Conservation (phyloP, 2,888 invertebrate species). For the Acronicta aceris region DNA sequence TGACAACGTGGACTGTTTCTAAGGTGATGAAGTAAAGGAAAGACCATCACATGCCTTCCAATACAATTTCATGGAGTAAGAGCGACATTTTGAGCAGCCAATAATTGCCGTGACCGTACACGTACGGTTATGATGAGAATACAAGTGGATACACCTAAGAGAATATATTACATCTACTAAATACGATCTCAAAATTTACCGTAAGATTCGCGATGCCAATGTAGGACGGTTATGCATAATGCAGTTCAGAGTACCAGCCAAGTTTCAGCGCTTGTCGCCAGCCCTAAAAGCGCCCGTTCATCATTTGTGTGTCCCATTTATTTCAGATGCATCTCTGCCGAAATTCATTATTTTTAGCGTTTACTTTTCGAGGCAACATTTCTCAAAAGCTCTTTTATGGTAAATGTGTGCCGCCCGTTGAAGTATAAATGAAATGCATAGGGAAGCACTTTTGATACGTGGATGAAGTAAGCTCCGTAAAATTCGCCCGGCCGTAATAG, state of each 20-base stretch:
- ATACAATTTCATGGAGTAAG: too few relatives aligned
- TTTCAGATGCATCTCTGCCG: constrained; percentile 55
- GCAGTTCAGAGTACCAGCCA: constrained; percentile 41
- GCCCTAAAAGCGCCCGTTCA: constrained; percentile 31
- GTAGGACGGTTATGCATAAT: constrained; percentile 44
- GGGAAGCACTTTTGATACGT: constrained; percentile 27
- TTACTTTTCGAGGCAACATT: constrained; percentile 32
- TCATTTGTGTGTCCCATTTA: constrained; percentile 53
- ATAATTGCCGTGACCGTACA: too few relatives aligned
- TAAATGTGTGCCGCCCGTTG: constrained; percentile 31
- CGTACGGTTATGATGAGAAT: neutral
- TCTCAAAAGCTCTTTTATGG: constrained; percentile 42
- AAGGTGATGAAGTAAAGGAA: too few relatives aligned
- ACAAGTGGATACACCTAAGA: neutral
- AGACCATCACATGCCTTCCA: too few relatives aligned
- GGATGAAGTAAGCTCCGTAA: constrained; percentile 7
- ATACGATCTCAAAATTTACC: constrained; percentile 8
- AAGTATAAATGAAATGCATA: constrained; percentile 51
- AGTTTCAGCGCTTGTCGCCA: constrained; percentile 35
- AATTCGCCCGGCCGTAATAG: neutral
- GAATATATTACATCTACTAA: constrained; percentile 3
- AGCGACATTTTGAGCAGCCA: too few relatives aligned
- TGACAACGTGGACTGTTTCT: too few relatives aligned
- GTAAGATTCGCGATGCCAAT: constrained; percentile 11
- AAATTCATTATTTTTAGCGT: constrained; percentile 56